Percentiles rank a stretch among this genome's conserved stretches.
These are phyloP conservation scores for Suricata suricatta DNA, from an alignment of 2,113 vertebrate genomes.

Conservation along the genomic window DNA sequence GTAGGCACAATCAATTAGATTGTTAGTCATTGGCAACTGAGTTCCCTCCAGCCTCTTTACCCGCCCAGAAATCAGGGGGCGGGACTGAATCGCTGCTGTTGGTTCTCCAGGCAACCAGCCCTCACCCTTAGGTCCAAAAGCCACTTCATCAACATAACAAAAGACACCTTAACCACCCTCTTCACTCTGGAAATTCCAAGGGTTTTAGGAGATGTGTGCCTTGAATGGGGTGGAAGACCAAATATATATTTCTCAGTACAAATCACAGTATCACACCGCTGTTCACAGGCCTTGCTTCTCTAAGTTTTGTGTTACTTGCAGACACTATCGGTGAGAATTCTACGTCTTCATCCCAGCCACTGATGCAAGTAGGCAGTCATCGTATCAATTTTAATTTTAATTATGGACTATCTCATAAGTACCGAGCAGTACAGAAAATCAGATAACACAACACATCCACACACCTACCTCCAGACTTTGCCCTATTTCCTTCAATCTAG, in stretches of 20 bases:
- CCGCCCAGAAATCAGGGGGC: not conserved
- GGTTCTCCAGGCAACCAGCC: not conserved
- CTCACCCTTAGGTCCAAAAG: not conserved
- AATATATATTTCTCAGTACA: not conserved
- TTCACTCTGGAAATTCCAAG: not conserved
- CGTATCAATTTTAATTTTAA: not conserved
- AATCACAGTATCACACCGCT: not conserved
- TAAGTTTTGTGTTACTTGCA: not conserved
- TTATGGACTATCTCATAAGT: not conserved
- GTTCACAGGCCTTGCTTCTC: not conserved
- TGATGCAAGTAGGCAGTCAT: not conserved
- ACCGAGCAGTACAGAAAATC: not conserved
- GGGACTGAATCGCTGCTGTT: not conserved
- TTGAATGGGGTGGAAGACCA: not conserved
- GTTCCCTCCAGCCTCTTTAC: not conserved
- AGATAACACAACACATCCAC: not conserved
- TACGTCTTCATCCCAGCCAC: not conserved
- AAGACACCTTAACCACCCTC: not conserved
- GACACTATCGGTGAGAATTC: not conserved
- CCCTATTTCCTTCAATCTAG: not conserved
- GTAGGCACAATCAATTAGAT: not conserved
- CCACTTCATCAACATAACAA: not conserved
- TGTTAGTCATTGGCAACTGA: not conserved
- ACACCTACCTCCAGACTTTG: not conserved
- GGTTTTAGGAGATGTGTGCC: not conserved